Percentiles rank a stretch among this genome's conserved stretches.
Conservation (phyloP, 2,888 invertebrate genomes). For the Drosophila pseudotalamancana region DNA sequence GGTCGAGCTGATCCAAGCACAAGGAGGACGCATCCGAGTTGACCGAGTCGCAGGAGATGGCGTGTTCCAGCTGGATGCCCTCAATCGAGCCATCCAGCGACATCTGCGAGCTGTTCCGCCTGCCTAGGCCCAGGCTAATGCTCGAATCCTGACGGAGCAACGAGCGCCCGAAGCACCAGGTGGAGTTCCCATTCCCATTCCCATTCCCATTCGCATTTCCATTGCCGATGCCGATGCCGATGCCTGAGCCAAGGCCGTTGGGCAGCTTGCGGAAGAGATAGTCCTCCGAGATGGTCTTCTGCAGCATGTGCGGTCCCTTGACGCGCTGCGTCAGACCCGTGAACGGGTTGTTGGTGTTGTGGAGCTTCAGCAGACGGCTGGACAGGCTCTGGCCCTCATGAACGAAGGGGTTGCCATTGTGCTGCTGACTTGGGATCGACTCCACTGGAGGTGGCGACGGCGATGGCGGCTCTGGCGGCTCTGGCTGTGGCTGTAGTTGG, state of each 20-base stretch:
- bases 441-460: neutral
- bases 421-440: neutral
- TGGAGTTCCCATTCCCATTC: slow-evolving; percentile 60
- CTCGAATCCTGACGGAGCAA: slow-evolving; percentile 81
- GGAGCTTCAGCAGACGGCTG: slow-evolving; percentile 64
- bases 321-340: slow-evolving; percentile 79
- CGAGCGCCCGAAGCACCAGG: slow-evolving; percentile 82
- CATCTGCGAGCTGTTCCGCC: slow-evolving; percentile 82
- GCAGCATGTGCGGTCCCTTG: slow-evolving; percentile 82
- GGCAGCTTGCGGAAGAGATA: slow-evolving; percentile 81
- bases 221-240: slow-evolving; percentile 16
- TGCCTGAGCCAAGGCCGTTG: slow-evolving; percentile 29
- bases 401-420: slow-evolving; percentile 71
- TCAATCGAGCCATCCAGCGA: slow-evolving; percentile 82
- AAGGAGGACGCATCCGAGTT: slow-evolving; percentile 91
- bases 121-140: slow-evolving; percentile 74
- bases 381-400: slow-evolving; percentile 64
- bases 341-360: slow-evolving; percentile 76
- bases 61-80: slow-evolving; percentile 85
- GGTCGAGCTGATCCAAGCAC: slow-evolving; percentile 88
- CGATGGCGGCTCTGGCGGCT: no score
- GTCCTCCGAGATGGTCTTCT: slow-evolving; percentile 84
- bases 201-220: slow-evolving; percentile 15
- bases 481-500: neutral
- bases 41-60: slow-evolving; percentile 92